A percentile compares a stretch with the other conserved stretches of the same genome.
Evolutionary conservation across 2,888 invertebrate species (phyloP).

Genomic region (Nyleta sp.): DNA sequence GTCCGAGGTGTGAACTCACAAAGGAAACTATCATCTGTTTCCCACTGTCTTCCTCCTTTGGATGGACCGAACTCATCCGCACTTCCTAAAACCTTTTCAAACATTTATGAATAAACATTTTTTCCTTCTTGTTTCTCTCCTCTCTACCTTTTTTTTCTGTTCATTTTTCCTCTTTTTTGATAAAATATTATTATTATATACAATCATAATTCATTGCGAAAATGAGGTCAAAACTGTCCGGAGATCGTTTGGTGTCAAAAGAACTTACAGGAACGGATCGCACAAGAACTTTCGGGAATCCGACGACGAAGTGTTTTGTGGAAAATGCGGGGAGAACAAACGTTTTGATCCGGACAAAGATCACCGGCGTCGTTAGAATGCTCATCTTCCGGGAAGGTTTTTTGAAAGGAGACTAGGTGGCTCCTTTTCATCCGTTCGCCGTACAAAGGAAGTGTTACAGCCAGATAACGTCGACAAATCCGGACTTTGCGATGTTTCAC

Average conservation of each 20-base stretch:
- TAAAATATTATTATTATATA: too few relatives aligned
- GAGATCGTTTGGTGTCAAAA: conserved; percentile 20
- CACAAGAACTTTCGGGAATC: conserved; percentile 47
- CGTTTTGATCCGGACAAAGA: conserved; percentile 47
- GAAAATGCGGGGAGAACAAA: conserved; percentile 45
- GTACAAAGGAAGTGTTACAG: conserved; percentile 72
- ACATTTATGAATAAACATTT: background rate
- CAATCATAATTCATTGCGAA: background rate
- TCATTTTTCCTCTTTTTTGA: too few relatives aligned
- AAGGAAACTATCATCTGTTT: conserved; percentile 77
- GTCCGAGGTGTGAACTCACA: conserved; percentile 81
- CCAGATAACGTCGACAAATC: conserved; percentile 67
- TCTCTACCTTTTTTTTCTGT: background rate
- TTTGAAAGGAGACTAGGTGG: conserved; percentile 61
- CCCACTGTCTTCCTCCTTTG: conserved; percentile 72
- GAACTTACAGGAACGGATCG: conserved; percentile 33
- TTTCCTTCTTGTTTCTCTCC: background rate
- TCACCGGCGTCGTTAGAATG: conserved; percentile 51
- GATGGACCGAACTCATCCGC: conserved; percentile 69
- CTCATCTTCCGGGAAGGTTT: conserved; percentile 69
- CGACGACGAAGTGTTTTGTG: conserved; percentile 45
- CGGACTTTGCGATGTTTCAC: conserved; percentile 23
- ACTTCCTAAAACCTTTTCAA: conserved; percentile 3
- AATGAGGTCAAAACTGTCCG: background rate
- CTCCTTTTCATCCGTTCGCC: conserved; percentile 60